Conservation (phyloP, 2,113 vertebrate genomes). For the Apus apus region DNA sequence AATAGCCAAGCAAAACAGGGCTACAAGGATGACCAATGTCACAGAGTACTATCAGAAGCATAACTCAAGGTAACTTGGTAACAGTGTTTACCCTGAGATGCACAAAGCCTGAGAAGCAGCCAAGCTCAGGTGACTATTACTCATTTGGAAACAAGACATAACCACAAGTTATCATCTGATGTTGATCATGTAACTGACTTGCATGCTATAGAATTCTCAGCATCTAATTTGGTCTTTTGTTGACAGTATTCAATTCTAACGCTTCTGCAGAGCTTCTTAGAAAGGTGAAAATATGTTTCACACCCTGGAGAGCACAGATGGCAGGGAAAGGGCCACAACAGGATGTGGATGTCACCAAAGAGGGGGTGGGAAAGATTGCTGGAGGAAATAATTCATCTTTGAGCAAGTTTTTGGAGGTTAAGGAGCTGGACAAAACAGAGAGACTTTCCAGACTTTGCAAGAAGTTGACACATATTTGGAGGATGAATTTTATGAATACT, state of each 20-base stretch:
- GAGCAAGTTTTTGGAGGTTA: not conserved
- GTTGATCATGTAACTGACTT: not conserved
- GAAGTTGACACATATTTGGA: not conserved
- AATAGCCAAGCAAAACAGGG: not conserved
- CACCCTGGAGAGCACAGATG: not conserved
- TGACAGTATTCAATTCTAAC: not conserved
- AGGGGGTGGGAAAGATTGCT: not conserved
- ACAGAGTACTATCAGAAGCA: not conserved
- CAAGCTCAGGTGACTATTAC: not conserved
- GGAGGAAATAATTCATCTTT: not conserved
- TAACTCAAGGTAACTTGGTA: not conserved
- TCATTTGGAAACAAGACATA: not conserved
- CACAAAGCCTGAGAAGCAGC: not conserved
- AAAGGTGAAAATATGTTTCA: not conserved
- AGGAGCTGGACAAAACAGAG: not conserved
- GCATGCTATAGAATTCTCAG: not conserved
- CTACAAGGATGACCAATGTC: not conserved
- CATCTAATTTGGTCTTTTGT: not conserved
- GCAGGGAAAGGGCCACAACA: not conserved
- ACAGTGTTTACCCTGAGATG: not conserved
- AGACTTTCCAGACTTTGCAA: not conserved
- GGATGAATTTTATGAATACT: not conserved
- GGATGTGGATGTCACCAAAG: not conserved
- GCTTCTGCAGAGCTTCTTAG: not conserved
- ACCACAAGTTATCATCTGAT: not conserved